Conservation (phyloP, 2,797 vertebrate genomes). For the Salmo trutta region DNA sequence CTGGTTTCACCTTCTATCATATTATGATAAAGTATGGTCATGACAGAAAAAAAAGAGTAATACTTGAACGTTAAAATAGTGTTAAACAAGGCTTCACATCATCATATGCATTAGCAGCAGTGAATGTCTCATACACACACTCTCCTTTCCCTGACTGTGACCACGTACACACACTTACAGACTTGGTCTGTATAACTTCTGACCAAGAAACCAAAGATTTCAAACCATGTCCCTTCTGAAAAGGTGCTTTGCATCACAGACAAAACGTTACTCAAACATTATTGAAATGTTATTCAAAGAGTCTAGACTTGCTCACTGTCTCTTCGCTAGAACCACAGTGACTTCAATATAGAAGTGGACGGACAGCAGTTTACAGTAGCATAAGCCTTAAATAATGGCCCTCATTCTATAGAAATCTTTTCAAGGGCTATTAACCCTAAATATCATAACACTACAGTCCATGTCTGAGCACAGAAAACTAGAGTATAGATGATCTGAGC, state of each 20-base stretch:
- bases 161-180: constrained; percentile 6
- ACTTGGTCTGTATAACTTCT: constrained; percentile 15
- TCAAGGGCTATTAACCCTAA: neutral
- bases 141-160: constrained; percentile 14
- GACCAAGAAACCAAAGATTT: constrained; percentile 25
- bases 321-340: constrained; percentile 19
- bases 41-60: constrained; percentile 30
- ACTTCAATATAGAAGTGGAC: constrained; percentile 26
- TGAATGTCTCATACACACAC: constrained; percentile 23
- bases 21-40: constrained; percentile 1
- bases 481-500: constrained; percentile 16
- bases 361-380: constrained; percentile 28
- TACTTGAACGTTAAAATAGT: constrained; percentile 59
- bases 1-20: neutral
- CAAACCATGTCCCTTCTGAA: constrained; percentile 52
- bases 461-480: constrained; percentile 20
- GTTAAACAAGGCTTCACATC: constrained; percentile 49
- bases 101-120: constrained; percentile 62
- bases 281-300: constrained; percentile 5
- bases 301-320: constrained; percentile 4
- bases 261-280: constrained; percentile 20
- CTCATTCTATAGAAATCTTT: constrained; percentile 10
- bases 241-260: constrained; percentile 12
- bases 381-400: constrained; percentile 6
- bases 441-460: constrained; percentile 12